Base-by-base conservation (phyloP, 2,113 vertebrate species). In the Ancistrus triradiatus region DNA sequence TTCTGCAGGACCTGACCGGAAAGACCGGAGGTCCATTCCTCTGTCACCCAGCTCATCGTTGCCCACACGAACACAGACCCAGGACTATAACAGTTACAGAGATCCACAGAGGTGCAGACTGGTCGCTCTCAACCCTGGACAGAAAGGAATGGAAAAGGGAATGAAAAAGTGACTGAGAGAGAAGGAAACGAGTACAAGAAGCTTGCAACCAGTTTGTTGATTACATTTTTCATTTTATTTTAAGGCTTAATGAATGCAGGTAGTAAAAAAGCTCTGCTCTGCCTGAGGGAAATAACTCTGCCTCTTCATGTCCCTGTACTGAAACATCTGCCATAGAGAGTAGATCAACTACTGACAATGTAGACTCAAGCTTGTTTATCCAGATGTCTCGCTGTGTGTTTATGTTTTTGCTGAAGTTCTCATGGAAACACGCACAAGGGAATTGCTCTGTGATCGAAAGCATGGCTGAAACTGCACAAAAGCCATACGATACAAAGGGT, bases 1-100 rank as follows among this genome's bases (percentile, higher is more conserved):
- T 87, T 89, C 61, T 83, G 84, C 52, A 86, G 77, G 52, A 84
- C 86, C 24, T 60, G 75, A 58, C 83, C 84, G 1, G 88, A 83
- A 38, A 91, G 81, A 6, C 85, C 89, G 22, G 79, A 77, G 0
- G 86, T 88, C 90, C 90, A 91, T 70, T 91, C 88, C 33, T 90
- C 90, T 38, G 84, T 76, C 1, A 84, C 82, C 90, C 90, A 91
- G 79, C 87, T 91, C 90, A 91, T 91, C 22, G 33, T 55, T 10
- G 25, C 24, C 27, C 8, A 13, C 38, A 48, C 13, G 2, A 3
- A 14, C 8, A 3, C 27, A 25, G 13, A 22, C 35, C 17, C 21
- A 17, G 49, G 25, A 44, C 37, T 24, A 63, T 17, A 42, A 44
- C 22, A 7, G 10, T 43, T 63, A 59, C 27, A 46, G 49, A 66